phyloP scores from a whole-genome alignment of 53 echinoderm and acorn worm species.

The Apostichopus leukothele region DNA sequence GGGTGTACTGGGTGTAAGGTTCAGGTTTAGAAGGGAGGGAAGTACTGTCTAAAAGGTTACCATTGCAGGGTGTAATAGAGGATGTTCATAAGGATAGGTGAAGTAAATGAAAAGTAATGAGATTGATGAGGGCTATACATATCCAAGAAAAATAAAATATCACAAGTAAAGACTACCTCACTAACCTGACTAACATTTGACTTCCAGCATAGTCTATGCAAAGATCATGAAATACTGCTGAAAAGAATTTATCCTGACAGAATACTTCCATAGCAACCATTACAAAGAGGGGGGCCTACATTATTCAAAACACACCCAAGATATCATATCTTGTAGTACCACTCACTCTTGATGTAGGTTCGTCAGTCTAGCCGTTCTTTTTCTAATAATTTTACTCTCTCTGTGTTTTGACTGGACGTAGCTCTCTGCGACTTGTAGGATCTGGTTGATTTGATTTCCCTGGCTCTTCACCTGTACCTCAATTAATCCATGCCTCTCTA shows the following conservation, averaged over 20 bases:
- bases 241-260: not conserved
- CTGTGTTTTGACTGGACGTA: constrained; percentile 65
- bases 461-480: constrained; percentile 83
- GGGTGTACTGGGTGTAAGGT: too few species aligned
- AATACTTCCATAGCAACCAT: not conserved
- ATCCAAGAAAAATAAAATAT: too few species aligned
- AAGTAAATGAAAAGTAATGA: too few species aligned
- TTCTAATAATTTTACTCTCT: constrained; percentile 70
- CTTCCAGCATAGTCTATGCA: too few species aligned
- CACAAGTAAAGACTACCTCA: too few species aligned
- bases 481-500: constrained; percentile 77
- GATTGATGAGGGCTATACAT: too few species aligned
- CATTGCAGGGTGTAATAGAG: too few species aligned
- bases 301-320: not conserved
- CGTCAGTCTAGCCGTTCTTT: constrained; percentile 73
- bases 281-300: not conserved
- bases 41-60: too few species aligned
- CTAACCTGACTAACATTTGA: too few species aligned
- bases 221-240: too few species aligned
- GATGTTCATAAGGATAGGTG: too few species aligned
- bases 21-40: too few species aligned
- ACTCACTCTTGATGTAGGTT: constrained; percentile 69
- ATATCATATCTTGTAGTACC: not conserved
- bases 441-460: constrained; percentile 71
- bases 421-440: constrained; percentile 75